These are phyloP conservation scores for Cherax destructor DNA, from an alignment of 1,140 invertebrate genomes.

Conservation along the genomic window DNA sequence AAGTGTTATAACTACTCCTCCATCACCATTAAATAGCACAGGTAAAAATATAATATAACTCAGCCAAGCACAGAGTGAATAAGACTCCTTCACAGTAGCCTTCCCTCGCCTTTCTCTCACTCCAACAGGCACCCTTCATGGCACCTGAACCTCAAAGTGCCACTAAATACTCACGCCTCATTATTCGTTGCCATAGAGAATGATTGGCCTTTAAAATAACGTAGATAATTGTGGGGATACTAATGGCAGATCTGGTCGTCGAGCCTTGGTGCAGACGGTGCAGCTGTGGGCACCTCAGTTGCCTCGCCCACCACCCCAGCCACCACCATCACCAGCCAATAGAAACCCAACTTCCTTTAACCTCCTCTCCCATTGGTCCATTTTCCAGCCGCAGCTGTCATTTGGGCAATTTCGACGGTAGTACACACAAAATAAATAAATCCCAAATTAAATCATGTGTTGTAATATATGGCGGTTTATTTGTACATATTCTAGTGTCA, in stretches of 20 bases:
- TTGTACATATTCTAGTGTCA: too few relatives aligned
- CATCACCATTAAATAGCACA: too few relatives aligned
- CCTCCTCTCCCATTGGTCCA: not conserved
- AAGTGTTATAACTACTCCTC: too few relatives aligned
- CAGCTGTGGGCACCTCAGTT: not conserved
- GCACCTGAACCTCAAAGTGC: too few relatives aligned
- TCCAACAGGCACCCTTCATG: too few relatives aligned
- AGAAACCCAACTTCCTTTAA: not conserved
- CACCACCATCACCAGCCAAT: not conserved
- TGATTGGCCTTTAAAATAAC: not conserved
- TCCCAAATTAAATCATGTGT: not conserved
- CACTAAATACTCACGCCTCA: slow-evolving; percentile 10
- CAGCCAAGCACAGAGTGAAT: too few relatives aligned
- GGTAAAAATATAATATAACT: too few relatives aligned
- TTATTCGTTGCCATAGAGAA: slow-evolving; percentile 31
- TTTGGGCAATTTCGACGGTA: not conserved
- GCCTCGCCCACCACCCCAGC: not conserved
- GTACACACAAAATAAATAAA: slow-evolving; percentile 34
- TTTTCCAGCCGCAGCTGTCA: not conserved
- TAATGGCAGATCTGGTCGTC: not conserved
- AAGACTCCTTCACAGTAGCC: too few relatives aligned
- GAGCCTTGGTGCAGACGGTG: slow-evolving; percentile 19
- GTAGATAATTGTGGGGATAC: not conserved
- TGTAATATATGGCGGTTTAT: too few relatives aligned
- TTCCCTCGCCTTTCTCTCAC: too few relatives aligned